phyloP scores from a whole-genome alignment of 1,140 invertebrate species.

The Listronotus bonariensis region DNA sequence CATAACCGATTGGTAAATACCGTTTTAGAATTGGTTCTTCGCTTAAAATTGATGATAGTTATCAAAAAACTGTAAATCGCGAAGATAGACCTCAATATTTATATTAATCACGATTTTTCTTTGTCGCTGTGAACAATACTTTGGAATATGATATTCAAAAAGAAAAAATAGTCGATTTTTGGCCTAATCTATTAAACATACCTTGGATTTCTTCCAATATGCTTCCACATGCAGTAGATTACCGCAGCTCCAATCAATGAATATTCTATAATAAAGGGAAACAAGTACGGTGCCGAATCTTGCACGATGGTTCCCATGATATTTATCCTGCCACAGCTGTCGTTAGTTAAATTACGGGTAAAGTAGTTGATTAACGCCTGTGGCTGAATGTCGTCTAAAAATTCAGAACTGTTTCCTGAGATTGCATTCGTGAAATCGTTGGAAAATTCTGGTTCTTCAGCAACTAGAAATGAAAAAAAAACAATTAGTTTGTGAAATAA shows the following conservation, averaged over 20 bases:
- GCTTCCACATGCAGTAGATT: slow-evolving; percentile 97
- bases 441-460: slow-evolving; percentile 38
- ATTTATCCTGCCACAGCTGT: slow-evolving; percentile 77
- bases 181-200: too few relatives aligned
- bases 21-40: too few relatives aligned
- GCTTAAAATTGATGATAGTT: too few relatives aligned
- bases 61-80: too few relatives aligned
- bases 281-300: slow-evolving; percentile 89
- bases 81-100: too few relatives aligned
- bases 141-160: too few relatives aligned
- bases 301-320: slow-evolving; percentile 93
- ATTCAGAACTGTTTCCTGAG: slow-evolving; percentile 47
- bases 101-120: too few relatives aligned
- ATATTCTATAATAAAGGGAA: slow-evolving; percentile 97
- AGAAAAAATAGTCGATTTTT: too few relatives aligned
- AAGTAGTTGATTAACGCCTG: slow-evolving; percentile 48
- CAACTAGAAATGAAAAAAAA: slow-evolving; percentile 41
- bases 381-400: slow-evolving; percentile 48
- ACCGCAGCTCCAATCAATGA: slow-evolving; percentile 95
- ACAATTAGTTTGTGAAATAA: too few relatives aligned
- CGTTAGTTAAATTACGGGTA: slow-evolving; percentile 35
- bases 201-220: slow-evolving; percentile 84
- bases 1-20: too few relatives aligned
- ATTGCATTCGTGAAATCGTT: slow-evolving; percentile 35
- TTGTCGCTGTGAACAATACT: too few relatives aligned